Percentiles rank a stretch among this genome's conserved stretches.
These are phyloP conservation scores for Zoanthus solanderi DNA, from an alignment of 92 coral and sea anemone genomes.

Conservation along the genomic window DNA sequence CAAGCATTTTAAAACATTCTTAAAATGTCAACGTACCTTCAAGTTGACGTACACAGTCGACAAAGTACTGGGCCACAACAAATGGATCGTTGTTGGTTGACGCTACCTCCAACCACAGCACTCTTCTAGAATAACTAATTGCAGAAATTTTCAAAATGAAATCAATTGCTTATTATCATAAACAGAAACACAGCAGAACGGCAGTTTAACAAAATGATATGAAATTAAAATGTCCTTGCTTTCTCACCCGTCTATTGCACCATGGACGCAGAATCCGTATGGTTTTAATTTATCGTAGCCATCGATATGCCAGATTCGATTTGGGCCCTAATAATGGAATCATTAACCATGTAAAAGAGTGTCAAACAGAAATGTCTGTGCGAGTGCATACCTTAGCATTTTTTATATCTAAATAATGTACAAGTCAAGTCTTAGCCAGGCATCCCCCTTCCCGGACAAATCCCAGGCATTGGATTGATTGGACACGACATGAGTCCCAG, in stretches of 20 bases:
- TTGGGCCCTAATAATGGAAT: slow-evolving; percentile 23
- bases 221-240: background rate
- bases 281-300: slow-evolving; percentile 30
- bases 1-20: background rate
- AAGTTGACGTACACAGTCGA: slow-evolving; percentile 33
- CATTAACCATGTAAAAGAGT: slow-evolving; percentile 4
- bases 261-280: slow-evolving; percentile 24
- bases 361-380: slow-evolving; percentile 6
- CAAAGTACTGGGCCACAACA: slow-evolving; percentile 27
- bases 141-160: background rate
- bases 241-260: slow-evolving; percentile 30
- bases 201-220: slow-evolving; percentile 3
- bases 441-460: background rate
- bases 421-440: background rate
- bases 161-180: slow-evolving; percentile 5
- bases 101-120: slow-evolving; percentile 30
- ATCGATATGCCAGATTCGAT: slow-evolving; percentile 22
- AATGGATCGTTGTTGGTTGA: slow-evolving; percentile 30
- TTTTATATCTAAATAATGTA: background rate
- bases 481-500: background rate
- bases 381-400: background rate
- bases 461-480: background rate
- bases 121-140: slow-evolving; percentile 23
- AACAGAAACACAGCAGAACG: background rate
- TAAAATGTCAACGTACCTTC: slow-evolving; percentile 18